Evolutionary conservation across 2,113 vertebrate genomes (phyloP).

Genomic region (Thamnophis sirtalis): DNA sequence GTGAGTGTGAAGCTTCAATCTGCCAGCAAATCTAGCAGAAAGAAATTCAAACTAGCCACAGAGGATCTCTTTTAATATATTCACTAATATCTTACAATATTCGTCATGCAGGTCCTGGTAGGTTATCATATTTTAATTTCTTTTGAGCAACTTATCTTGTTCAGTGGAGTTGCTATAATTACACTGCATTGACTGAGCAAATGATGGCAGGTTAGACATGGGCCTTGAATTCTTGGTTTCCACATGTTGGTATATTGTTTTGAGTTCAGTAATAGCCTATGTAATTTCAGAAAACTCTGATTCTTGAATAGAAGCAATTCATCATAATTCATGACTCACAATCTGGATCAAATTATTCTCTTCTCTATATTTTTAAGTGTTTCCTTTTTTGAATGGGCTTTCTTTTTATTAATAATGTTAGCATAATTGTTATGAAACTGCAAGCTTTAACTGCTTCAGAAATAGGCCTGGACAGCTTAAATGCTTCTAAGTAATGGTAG

Average conservation of each 20-base stretch:
- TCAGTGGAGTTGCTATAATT: neutral
- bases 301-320: neutral
- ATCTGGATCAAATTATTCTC: neutral
- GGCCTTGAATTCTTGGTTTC: neutral
- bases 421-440: neutral
- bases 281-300: neutral
- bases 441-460: neutral
- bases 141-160: neutral
- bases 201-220: neutral
- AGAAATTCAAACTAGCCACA: neutral
- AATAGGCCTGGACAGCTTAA: neutral
- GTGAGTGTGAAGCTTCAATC: neutral
- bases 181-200: neutral
- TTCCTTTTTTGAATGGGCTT: slow-evolving; percentile 3
- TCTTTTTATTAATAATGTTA: slow-evolving; percentile 12
- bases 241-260: neutral
- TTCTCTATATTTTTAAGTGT: slow-evolving; percentile 17
- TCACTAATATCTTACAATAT: neutral
- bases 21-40: neutral
- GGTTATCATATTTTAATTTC: neutral
- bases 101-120: neutral
- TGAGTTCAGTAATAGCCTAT: neutral
- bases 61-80: neutral
- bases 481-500: neutral
- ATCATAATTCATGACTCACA: neutral